phyloP scores from a whole-genome alignment of 2,888 invertebrate species.

The Perdita meconis region DNA sequence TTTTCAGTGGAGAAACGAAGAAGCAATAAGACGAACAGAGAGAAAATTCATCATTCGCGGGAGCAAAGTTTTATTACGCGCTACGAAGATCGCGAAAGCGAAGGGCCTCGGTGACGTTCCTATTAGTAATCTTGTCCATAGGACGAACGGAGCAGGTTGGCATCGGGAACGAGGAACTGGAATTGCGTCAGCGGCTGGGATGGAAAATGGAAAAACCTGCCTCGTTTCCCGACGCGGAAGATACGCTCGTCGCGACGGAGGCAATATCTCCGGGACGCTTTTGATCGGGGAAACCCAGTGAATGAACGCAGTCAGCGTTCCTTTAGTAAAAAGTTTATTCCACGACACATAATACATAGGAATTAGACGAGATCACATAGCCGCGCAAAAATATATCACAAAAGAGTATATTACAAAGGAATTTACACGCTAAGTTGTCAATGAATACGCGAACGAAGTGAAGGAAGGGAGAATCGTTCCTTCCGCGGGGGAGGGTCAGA shows the following conservation, averaged over 20 bases:
- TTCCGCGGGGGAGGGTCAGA: not conserved
- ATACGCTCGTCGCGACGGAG: not conserved
- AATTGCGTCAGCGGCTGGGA: conserved; percentile 8
- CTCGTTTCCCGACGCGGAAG: conserved; percentile 1
- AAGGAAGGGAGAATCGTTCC: not conserved
- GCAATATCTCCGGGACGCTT: conserved; percentile 32
- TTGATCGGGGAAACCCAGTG: conserved; percentile 13
- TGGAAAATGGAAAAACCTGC: conserved; percentile 47
- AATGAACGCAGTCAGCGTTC: not conserved
- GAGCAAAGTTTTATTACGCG: not conserved
- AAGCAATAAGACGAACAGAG: not conserved
- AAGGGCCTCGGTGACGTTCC: not conserved
- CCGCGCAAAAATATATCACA: conserved; percentile 48
- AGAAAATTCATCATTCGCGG: not conserved
- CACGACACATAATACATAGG: conserved; percentile 49
- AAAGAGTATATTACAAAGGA: conserved; percentile 59
- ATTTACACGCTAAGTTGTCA: conserved; percentile 54
- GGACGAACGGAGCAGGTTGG: not conserved
- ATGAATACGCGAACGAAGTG: conserved; percentile 21
- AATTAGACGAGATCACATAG: conserved; percentile 44
- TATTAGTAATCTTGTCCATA: not conserved
- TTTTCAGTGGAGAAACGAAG: not conserved
- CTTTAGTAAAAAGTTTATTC: conserved; percentile 58
- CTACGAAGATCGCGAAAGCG: not conserved
- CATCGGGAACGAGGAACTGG: not conserved